Base-by-base conservation (phyloP, 2,797 vertebrate genomes). In the Florisuga fusca region DNA sequence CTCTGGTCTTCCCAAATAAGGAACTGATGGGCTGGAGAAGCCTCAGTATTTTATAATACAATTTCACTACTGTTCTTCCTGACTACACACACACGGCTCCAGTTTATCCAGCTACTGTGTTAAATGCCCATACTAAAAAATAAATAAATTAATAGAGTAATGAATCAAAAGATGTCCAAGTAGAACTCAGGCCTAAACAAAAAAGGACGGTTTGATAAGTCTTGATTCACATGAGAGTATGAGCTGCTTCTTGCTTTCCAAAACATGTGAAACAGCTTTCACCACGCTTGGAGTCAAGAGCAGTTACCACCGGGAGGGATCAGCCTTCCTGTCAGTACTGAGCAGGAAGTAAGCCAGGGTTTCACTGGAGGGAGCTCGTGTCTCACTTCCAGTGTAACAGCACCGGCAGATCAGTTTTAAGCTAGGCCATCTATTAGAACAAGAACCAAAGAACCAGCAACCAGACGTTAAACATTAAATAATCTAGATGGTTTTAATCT, bases 291-390 rank as follows among this genome's bases (percentile, higher is more conserved):
- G 36, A 54, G 18, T 31, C 41, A 51, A 33, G 63, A 41, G 45
- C 76, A 74, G 58, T 13, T 63, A 21, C 51, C 45, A 21, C 7
- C 10, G 34, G 53, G 23, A 71, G 34, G 53, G 23, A 71, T 16
- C 31, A 22, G n/a, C 36, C n/a, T 53, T 29, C 34, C 66, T 67
- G 22, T 4, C 3, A 19, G 64, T 0, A 27, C 26, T 1, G 26
- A 48, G 72, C 72, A 54, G 59, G 21, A 58, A 58, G 23, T 41
- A 41, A 41, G 38, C 13, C 38, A 41, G 38, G 38, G 43, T 64
- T 57, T 91, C 97, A 75, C 84, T 63, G 94, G 96, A 83, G 93
- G 95, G 96, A 68, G 93, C 90, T 58, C 36, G 27, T 19, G 68
- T 38, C 41, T 67, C 45, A 2, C 54, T 16, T 45, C 2, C 46